phyloP scores from a whole-genome alignment of 2,113 vertebrate genomes.

The Gambusia affinis region DNA sequence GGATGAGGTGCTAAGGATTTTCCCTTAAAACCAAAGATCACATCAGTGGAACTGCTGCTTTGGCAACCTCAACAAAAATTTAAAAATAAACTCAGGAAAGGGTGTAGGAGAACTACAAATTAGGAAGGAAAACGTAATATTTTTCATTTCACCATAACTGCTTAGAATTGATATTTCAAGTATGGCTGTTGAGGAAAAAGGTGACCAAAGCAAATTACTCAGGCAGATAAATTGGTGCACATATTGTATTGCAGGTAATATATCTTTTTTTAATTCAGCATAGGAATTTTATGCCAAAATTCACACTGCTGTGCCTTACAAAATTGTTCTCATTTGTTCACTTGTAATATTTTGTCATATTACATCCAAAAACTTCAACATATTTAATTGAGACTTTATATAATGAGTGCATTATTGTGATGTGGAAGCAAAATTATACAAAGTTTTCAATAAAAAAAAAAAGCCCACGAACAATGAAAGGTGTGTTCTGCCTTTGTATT shows the following conservation, averaged over 20 bases:
- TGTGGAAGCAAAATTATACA: too few species aligned
- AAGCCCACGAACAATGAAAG: background rate
- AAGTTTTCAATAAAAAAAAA: too few species aligned
- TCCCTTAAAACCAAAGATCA: conserved; percentile 1
- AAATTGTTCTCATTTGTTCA: too few species aligned
- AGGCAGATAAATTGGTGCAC: too few species aligned
- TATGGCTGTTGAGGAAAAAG: background rate
- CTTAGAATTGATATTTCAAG: background rate
- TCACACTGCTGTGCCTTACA: too few species aligned
- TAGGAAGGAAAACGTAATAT: background rate
- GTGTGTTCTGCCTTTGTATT: background rate
- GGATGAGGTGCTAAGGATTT: conserved; percentile 11
- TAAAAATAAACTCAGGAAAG: background rate
- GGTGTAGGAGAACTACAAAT: background rate
- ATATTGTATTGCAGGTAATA: too few species aligned
- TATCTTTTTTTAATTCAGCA: too few species aligned
- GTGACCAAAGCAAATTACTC: background rate
- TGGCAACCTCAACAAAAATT: background rate
- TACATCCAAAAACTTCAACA: too few species aligned
- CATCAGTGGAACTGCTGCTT: conserved; percentile 5
- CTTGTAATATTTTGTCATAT: too few species aligned
- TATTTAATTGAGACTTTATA: too few species aligned
- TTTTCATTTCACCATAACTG: background rate
- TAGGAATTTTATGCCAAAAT: too few species aligned
- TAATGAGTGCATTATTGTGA: too few species aligned